Evolutionary conservation across 2,113 vertebrate genomes (phyloP).

Genomic region (Oxyura jamaicensis): DNA sequence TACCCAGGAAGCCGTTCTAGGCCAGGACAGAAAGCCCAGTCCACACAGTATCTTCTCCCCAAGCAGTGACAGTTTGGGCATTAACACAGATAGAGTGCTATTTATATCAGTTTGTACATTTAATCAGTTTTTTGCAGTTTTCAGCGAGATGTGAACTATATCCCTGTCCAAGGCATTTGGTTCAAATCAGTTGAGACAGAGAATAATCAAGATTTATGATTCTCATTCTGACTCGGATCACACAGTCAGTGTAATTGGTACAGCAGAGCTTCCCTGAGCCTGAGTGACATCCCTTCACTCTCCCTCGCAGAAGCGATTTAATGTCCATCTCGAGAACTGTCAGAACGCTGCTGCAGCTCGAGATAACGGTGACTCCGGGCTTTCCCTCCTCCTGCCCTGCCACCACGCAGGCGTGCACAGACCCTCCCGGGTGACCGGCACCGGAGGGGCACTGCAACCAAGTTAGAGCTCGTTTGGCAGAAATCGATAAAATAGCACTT

Average conservation of each 20-base stretch:
- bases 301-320: slow-evolving; percentile 39
- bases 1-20: background rate
- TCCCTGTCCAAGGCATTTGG: slow-evolving; percentile 72
- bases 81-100: slow-evolving; percentile 65
- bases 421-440: background rate
- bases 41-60: background rate
- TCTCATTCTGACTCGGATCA: slow-evolving; percentile 71
- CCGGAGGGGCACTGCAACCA: background rate
- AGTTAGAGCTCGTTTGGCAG: background rate
- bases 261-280: slow-evolving; percentile 18
- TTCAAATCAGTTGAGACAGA: slow-evolving; percentile 79
- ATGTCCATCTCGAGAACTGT: slow-evolving; percentile 27
- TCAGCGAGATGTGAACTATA: slow-evolving; percentile 73
- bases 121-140: slow-evolving; percentile 78
- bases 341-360: slow-evolving; percentile 13
- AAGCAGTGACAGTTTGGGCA: slow-evolving; percentile 46
- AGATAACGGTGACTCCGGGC: background rate
- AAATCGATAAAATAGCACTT: background rate
- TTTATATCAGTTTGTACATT: slow-evolving; percentile 80
- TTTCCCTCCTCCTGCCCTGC: no score
- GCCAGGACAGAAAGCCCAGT: background rate
- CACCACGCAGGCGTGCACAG: accelerated
- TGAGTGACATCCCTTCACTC: slow-evolving; percentile 31
- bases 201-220: slow-evolving; percentile 82
- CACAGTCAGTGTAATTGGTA: slow-evolving; percentile 28